A percentile compares a stretch with the other conserved stretches of the same genome.
Conservation (phyloP, 2,888 invertebrate species). For the Linnaemya tessellans region DNA sequence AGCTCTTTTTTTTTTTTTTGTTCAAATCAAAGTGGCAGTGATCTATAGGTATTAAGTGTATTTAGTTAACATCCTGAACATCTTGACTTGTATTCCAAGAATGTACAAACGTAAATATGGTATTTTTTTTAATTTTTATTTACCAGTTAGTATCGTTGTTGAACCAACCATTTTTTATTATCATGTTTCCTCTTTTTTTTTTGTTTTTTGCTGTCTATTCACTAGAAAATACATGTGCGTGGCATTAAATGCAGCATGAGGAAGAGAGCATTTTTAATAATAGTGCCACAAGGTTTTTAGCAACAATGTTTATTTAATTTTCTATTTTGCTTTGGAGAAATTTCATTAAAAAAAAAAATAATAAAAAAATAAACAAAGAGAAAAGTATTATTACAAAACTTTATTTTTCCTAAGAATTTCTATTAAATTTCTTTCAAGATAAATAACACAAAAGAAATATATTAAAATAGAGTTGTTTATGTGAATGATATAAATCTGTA, state of each 20-base stretch:
- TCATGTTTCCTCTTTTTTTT: no score
- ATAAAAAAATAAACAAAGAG: neutral
- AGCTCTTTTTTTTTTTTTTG: neutral
- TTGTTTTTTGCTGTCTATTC: neutral
- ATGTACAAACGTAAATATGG: no score
- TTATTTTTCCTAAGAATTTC: slow-evolving; percentile 48
- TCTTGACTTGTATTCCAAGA: neutral
- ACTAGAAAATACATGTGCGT: neutral
- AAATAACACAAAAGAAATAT: slow-evolving; percentile 11
- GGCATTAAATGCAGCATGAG: neutral
- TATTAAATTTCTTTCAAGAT: neutral
- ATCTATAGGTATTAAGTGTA: no score
- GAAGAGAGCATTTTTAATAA: neutral
- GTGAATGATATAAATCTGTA: slow-evolving; percentile 48
- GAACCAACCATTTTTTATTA: no score
- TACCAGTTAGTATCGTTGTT: no score
- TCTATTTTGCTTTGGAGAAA: neutral
- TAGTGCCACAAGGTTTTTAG: neutral
- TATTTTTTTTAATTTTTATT: no score
- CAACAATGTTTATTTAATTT: neutral
- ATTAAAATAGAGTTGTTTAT: slow-evolving; percentile 41
- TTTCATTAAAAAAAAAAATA: neutral
- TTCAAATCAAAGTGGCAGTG: neutral
- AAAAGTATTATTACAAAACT: slow-evolving; percentile 26
- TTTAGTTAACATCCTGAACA: no score